A percentile compares a stretch with the other conserved stretches of the same genome.
Evolutionary conservation across 2,113 vertebrate genomes (phyloP).

Genomic region (Uria lomvia): DNA sequence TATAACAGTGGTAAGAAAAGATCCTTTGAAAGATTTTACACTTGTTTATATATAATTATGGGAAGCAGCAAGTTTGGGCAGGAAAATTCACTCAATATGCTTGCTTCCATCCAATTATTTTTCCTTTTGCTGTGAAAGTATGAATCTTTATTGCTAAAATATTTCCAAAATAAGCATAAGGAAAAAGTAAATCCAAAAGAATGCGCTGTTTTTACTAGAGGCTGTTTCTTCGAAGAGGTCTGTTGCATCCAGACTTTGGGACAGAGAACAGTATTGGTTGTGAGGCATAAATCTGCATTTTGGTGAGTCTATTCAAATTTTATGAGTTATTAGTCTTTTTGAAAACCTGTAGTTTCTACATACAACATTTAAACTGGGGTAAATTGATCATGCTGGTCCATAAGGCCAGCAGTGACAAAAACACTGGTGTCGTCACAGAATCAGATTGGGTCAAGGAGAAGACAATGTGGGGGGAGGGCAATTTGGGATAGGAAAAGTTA

Average conservation of each 20-base stretch:
- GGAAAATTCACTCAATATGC: neutral
- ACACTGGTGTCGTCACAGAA: neutral
- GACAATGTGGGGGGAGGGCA: neutral
- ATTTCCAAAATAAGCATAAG: neutral
- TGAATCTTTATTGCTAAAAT: neutral
- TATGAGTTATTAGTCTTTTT: neutral
- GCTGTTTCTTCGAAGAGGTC: neutral
- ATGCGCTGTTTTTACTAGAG: neutral
- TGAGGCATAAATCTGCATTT: neutral
- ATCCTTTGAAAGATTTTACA: neutral
- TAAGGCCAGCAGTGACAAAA: neutral
- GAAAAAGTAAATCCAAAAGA: neutral
- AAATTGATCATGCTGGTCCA: neutral
- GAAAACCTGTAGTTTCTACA: neutral
- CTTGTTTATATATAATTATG: neutral
- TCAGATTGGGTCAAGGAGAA: neutral
- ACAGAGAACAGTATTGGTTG: neutral
- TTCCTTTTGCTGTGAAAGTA: neutral
- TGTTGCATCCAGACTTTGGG: neutral
- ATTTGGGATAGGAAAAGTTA: neutral
- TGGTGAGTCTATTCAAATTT: neutral
- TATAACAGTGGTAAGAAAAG: neutral
- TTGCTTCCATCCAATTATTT: neutral
- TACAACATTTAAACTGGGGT: neutral
- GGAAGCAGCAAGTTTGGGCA: neutral